Base-by-base conservation (phyloP, 2,113 vertebrate genomes). In the Limnothrissa miodon region DNA sequence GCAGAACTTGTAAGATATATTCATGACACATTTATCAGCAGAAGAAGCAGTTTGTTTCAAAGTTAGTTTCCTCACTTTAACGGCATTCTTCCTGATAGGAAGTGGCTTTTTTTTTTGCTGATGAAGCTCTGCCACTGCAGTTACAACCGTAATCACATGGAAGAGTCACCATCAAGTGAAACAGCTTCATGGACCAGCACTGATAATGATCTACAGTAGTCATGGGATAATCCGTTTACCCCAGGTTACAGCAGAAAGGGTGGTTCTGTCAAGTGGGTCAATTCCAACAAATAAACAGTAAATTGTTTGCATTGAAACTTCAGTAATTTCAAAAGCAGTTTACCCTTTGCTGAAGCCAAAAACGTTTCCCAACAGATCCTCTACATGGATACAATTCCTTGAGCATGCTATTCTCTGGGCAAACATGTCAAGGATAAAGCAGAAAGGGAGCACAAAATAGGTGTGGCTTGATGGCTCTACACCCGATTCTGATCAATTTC, bases 71-170 rank as follows among this genome's bases (percentile, higher is more conserved):
- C 56, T 82, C 42, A 62, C 23, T 36, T 15, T 23, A 45, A 45
- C 42, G 1, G 29, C 42, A 17, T 82, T 25, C 59, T 66, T 70
- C 42, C 59, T 74, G 39, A 19, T 25, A 74, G 62, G 62, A 82
- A 74, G 56, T 70, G 42, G 36, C 29, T 53, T 33, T 70, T 36
- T 66, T 70, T 70, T 74, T 33, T 74, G 66, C 66, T 74, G 66
- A 74, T 36, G 25, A 36, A 74, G 66, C 29, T 66, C n/a, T 11
- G 25, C n/a, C 29, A 29, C 0, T 29, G 25, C 25, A 9, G n/a
- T 25, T 66, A 36, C 11, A 29, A 36, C 29, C 15, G 66, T 2
- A 21, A 17, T 36, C 25, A 74, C 11, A 36, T 15, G 15, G 39
- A 45, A 44, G 23, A 0, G 9, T 66, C 8, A 80, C 4, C 33